Conservation (phyloP, 2,113 vertebrate genomes). For the Bufo bufo region DNA sequence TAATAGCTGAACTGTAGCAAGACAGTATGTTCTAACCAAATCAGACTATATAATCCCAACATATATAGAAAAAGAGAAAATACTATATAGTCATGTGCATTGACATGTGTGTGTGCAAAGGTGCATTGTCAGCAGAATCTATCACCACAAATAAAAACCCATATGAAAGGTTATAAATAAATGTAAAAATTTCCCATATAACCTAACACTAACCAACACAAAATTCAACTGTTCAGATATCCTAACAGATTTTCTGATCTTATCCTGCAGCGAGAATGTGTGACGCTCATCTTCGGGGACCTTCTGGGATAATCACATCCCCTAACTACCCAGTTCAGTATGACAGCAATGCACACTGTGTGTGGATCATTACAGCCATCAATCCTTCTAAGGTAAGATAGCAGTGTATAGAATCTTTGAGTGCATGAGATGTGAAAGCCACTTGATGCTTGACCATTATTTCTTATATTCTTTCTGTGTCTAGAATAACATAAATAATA, state of each 20-base stretch:
- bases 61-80: not conserved
- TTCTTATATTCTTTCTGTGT: not conserved
- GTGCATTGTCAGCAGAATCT: not conserved
- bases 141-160: not conserved
- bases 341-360: conserved; percentile 98
- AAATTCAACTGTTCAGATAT: not conserved
- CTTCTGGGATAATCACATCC: conserved; percentile 90
- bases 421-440: not conserved
- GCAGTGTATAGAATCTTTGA: not conserved
- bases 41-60: not conserved
- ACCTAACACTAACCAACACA: not conserved
- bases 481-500: not conserved
- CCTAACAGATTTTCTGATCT: conserved; percentile 30
- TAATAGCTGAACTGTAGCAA: not conserved
- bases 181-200: not conserved
- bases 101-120: not conserved
- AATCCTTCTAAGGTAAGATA: conserved; percentile 87
- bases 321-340: conserved; percentile 98
- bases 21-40: not conserved
- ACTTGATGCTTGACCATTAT: not conserved
- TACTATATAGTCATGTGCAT: not conserved
- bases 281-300: conserved; percentile 87
- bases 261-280: conserved; percentile 89
- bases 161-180: not conserved
- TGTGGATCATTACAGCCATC: conserved; percentile 94